Conservation (phyloP, 2,113 vertebrate species). For the Pygoscelis antarcticus region DNA sequence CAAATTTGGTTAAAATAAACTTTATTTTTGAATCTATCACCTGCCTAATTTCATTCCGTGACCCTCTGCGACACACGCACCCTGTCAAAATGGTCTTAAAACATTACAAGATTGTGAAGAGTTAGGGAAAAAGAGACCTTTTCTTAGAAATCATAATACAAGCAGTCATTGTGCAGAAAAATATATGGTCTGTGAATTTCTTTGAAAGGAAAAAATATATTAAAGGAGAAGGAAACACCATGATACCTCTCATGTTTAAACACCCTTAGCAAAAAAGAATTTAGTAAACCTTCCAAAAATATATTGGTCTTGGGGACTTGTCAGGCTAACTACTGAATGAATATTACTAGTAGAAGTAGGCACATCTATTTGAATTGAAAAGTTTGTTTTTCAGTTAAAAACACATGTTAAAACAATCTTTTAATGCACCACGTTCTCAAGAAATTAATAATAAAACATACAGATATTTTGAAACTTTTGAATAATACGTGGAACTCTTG, state of each 20-base stretch:
- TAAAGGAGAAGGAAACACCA: background rate
- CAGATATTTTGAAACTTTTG: background rate
- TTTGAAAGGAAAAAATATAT: background rate
- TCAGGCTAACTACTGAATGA: background rate
- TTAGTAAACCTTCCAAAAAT: background rate
- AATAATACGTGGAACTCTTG: background rate
- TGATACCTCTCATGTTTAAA: background rate
- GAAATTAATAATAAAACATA: background rate
- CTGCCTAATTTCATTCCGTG: too few species aligned
- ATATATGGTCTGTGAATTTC: background rate
- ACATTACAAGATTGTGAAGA: background rate
- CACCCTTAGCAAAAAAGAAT: fast-evolving
- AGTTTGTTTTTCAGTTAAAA: background rate
- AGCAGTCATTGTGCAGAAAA: background rate
- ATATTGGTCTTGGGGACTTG: fast-evolving
- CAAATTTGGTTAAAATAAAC: too few species aligned
- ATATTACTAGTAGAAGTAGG: background rate
- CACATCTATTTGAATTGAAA: background rate
- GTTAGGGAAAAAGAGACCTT: background rate
- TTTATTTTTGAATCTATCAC: too few species aligned
- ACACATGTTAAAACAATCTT: background rate
- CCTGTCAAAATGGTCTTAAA: background rate
- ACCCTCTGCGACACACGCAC: too few species aligned
- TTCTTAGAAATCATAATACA: background rate
- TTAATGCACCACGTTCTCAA: fast-evolving